Percentiles rank a stretch among this genome's conserved stretches.
These are phyloP conservation scores for Petrocephalus schoutedeni DNA, from an alignment of 2,797 vertebrate genomes.

Conservation along the genomic window DNA sequence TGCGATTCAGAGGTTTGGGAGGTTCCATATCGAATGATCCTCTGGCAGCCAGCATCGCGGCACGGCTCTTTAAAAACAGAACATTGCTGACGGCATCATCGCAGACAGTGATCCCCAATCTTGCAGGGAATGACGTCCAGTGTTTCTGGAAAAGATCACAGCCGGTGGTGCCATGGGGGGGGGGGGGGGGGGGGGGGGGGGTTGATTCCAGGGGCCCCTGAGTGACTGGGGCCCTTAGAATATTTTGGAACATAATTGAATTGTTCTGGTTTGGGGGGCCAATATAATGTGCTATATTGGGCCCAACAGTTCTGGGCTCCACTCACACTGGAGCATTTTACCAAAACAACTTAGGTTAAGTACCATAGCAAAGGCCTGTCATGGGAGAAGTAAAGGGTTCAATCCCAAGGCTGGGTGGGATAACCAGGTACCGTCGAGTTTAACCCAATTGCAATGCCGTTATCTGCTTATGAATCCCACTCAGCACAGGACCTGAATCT, in stretches of 20 bases:
- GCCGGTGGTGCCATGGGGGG: not conserved
- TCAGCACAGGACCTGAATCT: not conserved
- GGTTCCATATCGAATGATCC: conserved; percentile 9
- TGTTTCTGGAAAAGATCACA: not conserved
- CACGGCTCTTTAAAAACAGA: not conserved
- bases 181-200: not conserved
- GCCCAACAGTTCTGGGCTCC: not conserved
- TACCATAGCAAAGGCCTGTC: not conserved
- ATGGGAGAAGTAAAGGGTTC: not conserved
- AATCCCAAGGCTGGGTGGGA: not conserved
- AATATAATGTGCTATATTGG: not conserved
- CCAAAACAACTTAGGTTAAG: not conserved
- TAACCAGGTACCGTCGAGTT: not conserved
- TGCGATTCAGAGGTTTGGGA: not conserved
- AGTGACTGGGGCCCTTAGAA: not conserved
- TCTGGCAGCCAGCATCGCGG: not conserved
- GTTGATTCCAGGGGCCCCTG: not conserved
- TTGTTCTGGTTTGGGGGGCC: not conserved
- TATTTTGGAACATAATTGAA: not conserved
- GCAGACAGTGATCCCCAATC: not conserved
- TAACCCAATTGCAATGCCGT: no score
- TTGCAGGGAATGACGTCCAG: not conserved
- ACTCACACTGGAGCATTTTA: not conserved
- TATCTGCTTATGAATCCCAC: not conserved
- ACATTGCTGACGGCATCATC: not conserved